Base-by-base conservation (phyloP, 1,140 invertebrate species). In the Drosophila auraria region DNA sequence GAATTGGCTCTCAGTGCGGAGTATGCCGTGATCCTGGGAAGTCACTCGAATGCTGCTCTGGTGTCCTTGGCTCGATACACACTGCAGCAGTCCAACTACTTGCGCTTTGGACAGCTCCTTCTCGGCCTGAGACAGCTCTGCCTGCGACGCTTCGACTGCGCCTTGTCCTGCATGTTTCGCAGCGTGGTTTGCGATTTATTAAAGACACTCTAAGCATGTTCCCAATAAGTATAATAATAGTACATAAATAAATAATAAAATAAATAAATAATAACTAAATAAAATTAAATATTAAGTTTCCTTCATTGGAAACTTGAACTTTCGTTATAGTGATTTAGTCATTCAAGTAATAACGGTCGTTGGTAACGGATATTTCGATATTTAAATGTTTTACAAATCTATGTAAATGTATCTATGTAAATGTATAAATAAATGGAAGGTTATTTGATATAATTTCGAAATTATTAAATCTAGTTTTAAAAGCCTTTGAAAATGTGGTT, bases 51-150 rank as follows among this genome's bases (percentile, higher is more conserved):
- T 69, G 74, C 76, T 7, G 91, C 92, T 12, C 62, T 93, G 12
- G 58, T 84, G 7, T 78, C 90, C n/a, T 45, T 93, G 51, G 92
- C 87, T 0, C 76, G 83, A 1, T 93, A 93, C 53, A 91, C 83
- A 0, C 63, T 90, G 6, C 91, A 93, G 25, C 78, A 89, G 54
- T 87, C 91, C 0, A 83, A 92, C 50, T 93, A 86, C 69, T 17
- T 83, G 17, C 79, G 92, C 14, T 93, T 93, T 57, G 92, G 92
- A 2, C 82, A 91, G 53, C 64, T 93, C 1, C 61, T 93, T 11
- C 59, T 93, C 2, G 91, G 87, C 0, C 65, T 93, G n/a, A 68
- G 92, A 8, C 80, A 90, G 23, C 79, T 93, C 4, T 80, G 90
- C n/a, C 51, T 91, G 42, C 70, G 77, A 17, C 78, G 80, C 7